A percentile compares a stretch with the other conserved stretches of the same genome.
Conservation (phyloP, 1,140 invertebrate genomes). For the Sycophaga agraensis region DNA sequence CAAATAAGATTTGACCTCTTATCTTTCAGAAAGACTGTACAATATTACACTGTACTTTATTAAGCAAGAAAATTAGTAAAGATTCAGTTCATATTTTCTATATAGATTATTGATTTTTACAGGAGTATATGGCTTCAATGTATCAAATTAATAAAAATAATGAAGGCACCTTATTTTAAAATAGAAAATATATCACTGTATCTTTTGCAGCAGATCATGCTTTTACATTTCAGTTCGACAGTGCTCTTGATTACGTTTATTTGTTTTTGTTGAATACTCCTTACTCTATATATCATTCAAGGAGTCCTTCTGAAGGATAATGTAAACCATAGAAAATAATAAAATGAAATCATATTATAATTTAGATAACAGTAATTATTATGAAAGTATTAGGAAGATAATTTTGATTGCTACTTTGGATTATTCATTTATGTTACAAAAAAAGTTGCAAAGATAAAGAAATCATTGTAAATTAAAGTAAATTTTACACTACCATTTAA, state of each 20-base stretch:
- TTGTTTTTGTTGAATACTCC: no score
- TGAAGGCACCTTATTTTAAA: constrained; percentile 24
- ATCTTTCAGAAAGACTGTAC: constrained; percentile 6
- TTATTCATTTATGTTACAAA: constrained; percentile 3
- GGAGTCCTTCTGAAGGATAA: constrained; percentile 13
- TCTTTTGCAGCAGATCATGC: background rate
- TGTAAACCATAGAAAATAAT: background rate
- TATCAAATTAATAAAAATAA: constrained; percentile 17
- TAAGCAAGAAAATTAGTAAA: background rate
- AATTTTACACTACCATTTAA: no score
- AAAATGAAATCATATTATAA: background rate
- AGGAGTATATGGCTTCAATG: background rate
- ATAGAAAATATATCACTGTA: constrained; percentile 13
- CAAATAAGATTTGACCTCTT: no score
- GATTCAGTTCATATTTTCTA: constrained; percentile 23
- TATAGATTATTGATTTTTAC: background rate
- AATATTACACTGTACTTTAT: background rate
- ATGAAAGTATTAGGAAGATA: background rate
- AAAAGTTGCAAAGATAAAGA: constrained; percentile 2
- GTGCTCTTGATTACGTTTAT: no score
- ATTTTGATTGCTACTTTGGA: constrained; percentile 10
- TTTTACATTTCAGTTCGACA: background rate
- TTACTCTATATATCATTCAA: no score
- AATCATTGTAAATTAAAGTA: background rate
- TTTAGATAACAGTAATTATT: background rate